Evolutionary conservation across 2,888 invertebrate species (phyloP), one percentile per base, ranked within the genome.

Genomic region (Athripsodes cinereus): DNA sequence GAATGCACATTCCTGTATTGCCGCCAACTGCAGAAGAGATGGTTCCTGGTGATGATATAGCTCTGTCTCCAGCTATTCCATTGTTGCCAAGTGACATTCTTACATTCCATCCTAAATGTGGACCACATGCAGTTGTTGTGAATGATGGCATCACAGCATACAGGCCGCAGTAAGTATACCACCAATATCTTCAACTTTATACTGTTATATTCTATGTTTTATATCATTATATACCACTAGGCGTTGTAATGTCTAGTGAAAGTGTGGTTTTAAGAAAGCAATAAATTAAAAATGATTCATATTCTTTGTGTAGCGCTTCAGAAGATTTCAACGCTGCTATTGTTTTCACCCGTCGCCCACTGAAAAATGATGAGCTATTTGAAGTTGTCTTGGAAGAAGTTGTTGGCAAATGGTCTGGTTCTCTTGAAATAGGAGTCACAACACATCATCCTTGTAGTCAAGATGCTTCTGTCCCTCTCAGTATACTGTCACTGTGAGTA

Each of bases 271-370:
- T 8, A 8, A 31, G 31, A 31, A 8, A 8, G 6, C 6, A 8
- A 31, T 31, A 31, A 31, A 31, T 31, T 31, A 11, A 31, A 8
- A 8, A 31, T 31, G 6, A 11, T 31, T 31, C 6, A 8, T 6
- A 31, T 31, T 31, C 11, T 31, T 11, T 31, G 11, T 11, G 2
- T 67, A 89, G 89, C 72, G 93, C 95, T 65, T 86, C 89, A 64
- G 92, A 93, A 73, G 92, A 92, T 78, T 96, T 95, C 74, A 94
- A 95, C 73, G 94, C 96, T 72, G 96, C 94, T 21, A 92, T 96
- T 22, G 93, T 96, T 53, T 81, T 96, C 68, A 95, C 95, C 1
- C 86, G 88, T 64, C 81, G 96, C 49, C 89, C 91, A 0, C 73
- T 96, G 59, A 87, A 86, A 67, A 85, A 89, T 11, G 92, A 92